Conservation (phyloP, 2,888 invertebrate genomes). For the Cremastobaeus sp. region DNA sequence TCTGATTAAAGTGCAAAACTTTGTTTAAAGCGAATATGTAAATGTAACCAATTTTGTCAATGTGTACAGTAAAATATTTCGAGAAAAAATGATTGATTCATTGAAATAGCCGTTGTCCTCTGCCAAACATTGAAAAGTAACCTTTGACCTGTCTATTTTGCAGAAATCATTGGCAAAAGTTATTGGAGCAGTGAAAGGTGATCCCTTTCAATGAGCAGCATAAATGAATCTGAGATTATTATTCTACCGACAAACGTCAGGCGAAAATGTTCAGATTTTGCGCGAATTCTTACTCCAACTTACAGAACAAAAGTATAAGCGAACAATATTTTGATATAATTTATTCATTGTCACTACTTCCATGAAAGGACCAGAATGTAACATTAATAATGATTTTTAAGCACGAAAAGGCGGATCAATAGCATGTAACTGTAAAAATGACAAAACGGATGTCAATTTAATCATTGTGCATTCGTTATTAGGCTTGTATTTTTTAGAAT, state of each 20-base stretch:
- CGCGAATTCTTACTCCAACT: constrained; percentile 19
- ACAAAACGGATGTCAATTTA: too few species aligned
- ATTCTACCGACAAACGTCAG: constrained; percentile 13
- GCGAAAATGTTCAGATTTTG: constrained; percentile 5
- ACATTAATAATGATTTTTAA: not conserved
- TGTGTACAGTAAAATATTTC: too few species aligned
- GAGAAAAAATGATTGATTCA: too few species aligned
- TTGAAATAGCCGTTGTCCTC: too few species aligned
- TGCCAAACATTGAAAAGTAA: not conserved
- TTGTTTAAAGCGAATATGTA: too few species aligned
- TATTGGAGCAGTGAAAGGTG: constrained; percentile 77
- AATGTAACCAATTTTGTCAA: too few species aligned
- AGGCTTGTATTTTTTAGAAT: not conserved
- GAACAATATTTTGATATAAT: constrained; percentile 37
- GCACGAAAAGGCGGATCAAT: not conserved
- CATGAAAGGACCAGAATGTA: constrained; percentile 18
- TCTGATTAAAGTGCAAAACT: too few species aligned
- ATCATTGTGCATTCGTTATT: too few species aligned
- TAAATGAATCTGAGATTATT: constrained; percentile 29
- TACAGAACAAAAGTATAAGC: constrained; percentile 29
- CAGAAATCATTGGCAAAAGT: constrained; percentile 76
- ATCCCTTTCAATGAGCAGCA: constrained; percentile 62
- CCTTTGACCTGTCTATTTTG: constrained; percentile 46
- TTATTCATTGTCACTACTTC: constrained; percentile 10
- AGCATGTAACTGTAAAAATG: too few species aligned